A percentile compares a stretch with the other conserved stretches of the same genome.
These are phyloP conservation scores for Enoplolaimus lenunculus DNA, from an alignment of 2,888 invertebrate genomes.

Conservation along the genomic window DNA sequence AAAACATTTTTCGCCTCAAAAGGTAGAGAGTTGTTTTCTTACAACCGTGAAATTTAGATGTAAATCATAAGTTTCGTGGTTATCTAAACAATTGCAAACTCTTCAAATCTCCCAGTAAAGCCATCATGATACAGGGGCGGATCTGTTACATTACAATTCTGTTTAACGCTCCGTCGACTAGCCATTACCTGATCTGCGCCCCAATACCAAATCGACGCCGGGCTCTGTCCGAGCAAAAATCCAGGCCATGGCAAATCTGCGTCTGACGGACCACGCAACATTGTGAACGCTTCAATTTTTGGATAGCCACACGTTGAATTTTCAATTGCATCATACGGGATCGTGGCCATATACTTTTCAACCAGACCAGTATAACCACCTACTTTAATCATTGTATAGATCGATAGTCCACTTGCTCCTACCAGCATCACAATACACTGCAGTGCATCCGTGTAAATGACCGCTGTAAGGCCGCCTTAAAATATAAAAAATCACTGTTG, in stretches of 20 bases:
- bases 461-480: constrained; percentile 38
- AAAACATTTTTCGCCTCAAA: too few species aligned
- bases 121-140: too few species aligned
- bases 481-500: not conserved
- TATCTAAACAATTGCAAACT: too few species aligned
- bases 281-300: constrained; percentile 42
- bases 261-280: constrained; percentile 43
- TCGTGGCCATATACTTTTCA: constrained; percentile 42
- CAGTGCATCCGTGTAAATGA: constrained; percentile 44
- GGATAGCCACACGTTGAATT: constrained; percentile 39
- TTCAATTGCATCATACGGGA: constrained; percentile 37
- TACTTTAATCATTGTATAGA: constrained; percentile 42
- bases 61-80: too few species aligned
- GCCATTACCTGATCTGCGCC: constrained; percentile 43
- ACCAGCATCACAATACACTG: constrained; percentile 45
- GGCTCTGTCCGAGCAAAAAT: constrained; percentile 47
- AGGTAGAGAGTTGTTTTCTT: too few species aligned
- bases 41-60: too few species aligned
- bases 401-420: constrained; percentile 42
- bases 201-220: constrained; percentile 48
- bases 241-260: constrained; percentile 48
- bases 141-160: too few species aligned
- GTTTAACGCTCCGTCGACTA: too few species aligned
- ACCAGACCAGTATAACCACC: constrained; percentile 43
- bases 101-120: too few species aligned